These are phyloP conservation scores for Neodiprion virginianus DNA, from an alignment of 1,140 invertebrate genomes.

Conservation along the genomic window DNA sequence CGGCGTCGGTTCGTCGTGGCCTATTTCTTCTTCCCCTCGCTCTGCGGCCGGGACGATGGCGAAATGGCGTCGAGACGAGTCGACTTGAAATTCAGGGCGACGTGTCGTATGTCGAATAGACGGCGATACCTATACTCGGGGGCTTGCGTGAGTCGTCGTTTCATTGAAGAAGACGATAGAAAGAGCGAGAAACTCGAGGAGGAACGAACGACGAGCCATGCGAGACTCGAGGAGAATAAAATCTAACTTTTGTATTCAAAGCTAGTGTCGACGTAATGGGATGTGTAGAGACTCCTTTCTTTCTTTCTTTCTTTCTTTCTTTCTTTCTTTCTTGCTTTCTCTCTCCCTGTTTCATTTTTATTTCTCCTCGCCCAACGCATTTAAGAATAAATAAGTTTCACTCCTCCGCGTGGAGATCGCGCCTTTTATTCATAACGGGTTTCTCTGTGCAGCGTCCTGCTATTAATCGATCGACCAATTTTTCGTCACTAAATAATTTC, in stretches of 20 bases:
- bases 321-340: background rate
- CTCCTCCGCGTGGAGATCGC: background rate
- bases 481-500: background rate
- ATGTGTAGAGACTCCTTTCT: conserved; percentile 23
- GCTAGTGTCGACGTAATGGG: conserved; percentile 34
- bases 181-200: background rate
- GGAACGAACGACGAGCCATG: conserved; percentile 21
- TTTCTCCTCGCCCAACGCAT: conserved; percentile 10
- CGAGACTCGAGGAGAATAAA: conserved; percentile 18
- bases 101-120: background rate
- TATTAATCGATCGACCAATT: background rate
- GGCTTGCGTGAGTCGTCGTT: background rate
- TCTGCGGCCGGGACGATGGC: background rate
- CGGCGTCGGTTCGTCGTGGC: background rate
- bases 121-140: conserved; percentile 1
- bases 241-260: conserved; percentile 39
- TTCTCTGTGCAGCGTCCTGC: no score
- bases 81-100: background rate
- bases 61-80: background rate
- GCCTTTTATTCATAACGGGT: no score
- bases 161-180: conserved; percentile 4
- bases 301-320: conserved; percentile 22
- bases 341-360: conserved; percentile 1
- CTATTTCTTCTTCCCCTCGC: background rate
- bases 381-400: conserved; percentile 15